phyloP scores from a whole-genome alignment of 2,888 invertebrate genomes.

The Amphiduros pacificus region DNA sequence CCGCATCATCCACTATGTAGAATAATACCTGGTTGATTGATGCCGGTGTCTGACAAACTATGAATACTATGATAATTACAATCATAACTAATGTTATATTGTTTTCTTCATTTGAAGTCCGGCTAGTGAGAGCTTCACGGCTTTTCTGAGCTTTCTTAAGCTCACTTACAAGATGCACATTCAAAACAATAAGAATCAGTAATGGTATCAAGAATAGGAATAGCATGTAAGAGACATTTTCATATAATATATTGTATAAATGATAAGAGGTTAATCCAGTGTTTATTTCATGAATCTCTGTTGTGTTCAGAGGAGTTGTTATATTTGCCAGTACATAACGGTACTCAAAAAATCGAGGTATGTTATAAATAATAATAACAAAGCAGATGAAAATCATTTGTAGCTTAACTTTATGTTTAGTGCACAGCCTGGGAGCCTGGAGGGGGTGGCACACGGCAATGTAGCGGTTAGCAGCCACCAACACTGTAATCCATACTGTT shows the following conservation, averaged over 20 bases:
- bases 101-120: conserved; percentile 28
- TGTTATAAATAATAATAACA: conserved; percentile 30
- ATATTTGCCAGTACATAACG: conserved; percentile 18
- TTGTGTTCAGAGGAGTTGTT: conserved; percentile 12
- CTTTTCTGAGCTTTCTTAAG: conserved; percentile 27
- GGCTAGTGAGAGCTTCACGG: conserved; percentile 23
- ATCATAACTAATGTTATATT: conserved; percentile 35
- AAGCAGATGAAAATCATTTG: conserved; percentile 24
- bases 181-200: conserved; percentile 30
- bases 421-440: conserved; percentile 30
- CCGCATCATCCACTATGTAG: conserved; percentile 24
- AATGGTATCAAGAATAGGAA: conserved; percentile 33
- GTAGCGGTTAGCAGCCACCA: conserved; percentile 34
- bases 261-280: conserved; percentile 21
- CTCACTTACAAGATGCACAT: conserved; percentile 30
- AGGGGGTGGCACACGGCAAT: conserved; percentile 35
- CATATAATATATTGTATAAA: conserved; percentile 34
- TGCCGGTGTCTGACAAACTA: conserved; percentile 34
- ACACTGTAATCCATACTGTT: conserved; percentile 35
- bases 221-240: conserved; percentile 31
- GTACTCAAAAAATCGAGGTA: conserved; percentile 33
- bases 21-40: conserved; percentile 33
- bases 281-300: conserved; percentile 19
- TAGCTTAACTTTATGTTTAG: conserved; percentile 28
- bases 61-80: conserved; percentile 33